phyloP scores from a whole-genome alignment of 64 coral and sea anemone species.

The Catalaphyllia jardinei region DNA sequence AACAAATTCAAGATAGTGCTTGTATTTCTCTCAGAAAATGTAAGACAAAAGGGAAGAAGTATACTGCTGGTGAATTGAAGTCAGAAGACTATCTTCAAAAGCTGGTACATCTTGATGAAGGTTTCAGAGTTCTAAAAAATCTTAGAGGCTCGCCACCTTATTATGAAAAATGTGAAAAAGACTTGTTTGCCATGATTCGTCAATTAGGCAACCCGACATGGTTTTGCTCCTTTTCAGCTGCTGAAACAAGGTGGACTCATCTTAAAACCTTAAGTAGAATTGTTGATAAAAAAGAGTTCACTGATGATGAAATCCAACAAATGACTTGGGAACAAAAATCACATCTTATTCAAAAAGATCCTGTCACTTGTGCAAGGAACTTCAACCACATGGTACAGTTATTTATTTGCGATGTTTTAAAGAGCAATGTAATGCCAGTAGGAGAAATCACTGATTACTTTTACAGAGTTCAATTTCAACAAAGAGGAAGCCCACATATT shows the following conservation, averaged over 20 bases:
- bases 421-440: slow-evolving; percentile 3
- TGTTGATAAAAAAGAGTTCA: slow-evolving; percentile 44
- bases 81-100: slow-evolving; percentile 43
- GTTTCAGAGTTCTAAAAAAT: slow-evolving; percentile 60
- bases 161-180: slow-evolving; percentile 57
- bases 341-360: slow-evolving; percentile 34
- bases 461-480: slow-evolving; percentile 34
- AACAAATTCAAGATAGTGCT: slow-evolving; percentile 48
- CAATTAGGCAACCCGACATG: slow-evolving; percentile 64
- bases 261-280: slow-evolving; percentile 54
- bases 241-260: slow-evolving; percentile 75
- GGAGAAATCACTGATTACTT: slow-evolving; percentile 32
- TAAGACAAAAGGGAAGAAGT: slow-evolving; percentile 65
- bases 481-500: slow-evolving; percentile 37
- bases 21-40: slow-evolving; percentile 60
- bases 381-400: slow-evolving; percentile 47
- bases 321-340: slow-evolving; percentile 41
- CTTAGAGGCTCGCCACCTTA: slow-evolving; percentile 62
- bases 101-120: slow-evolving; percentile 62
- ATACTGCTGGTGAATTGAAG: slow-evolving; percentile 59
- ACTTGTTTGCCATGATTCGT: slow-evolving; percentile 76
- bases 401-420: slow-evolving; percentile 22
- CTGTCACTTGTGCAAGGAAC: slow-evolving; percentile 41
- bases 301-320: slow-evolving; percentile 1
- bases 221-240: slow-evolving; percentile 77